Percentiles rank a stretch among this genome's conserved stretches.
Conservation (phyloP, 2,888 invertebrate genomes). For the Alviniconcha strummeri region DNA sequence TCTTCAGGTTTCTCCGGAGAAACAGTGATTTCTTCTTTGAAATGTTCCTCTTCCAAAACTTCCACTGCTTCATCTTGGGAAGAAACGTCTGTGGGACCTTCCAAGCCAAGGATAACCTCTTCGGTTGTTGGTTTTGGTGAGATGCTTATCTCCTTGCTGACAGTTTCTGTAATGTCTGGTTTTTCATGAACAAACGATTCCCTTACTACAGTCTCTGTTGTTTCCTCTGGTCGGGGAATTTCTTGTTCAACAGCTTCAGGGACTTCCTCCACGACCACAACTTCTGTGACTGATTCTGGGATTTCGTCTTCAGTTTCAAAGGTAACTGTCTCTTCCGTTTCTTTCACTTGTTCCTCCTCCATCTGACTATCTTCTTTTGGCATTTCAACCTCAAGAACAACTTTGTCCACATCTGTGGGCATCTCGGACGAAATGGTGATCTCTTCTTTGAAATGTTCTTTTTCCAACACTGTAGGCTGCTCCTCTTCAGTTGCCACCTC, state of each 20-base stretch:
- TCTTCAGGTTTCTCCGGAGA: constrained; percentile 14
- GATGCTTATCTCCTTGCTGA: constrained; percentile 31
- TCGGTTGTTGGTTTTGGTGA: background rate
- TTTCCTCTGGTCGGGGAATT: too few species aligned
- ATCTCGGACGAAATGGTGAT: too few species aligned
- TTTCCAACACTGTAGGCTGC: constrained; percentile 5
- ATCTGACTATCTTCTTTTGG: too few species aligned
- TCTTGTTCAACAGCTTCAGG: too few species aligned
- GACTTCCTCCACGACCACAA: too few species aligned
- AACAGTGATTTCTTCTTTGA: constrained; percentile 32
- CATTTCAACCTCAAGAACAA: too few species aligned
- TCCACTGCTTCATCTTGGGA: constrained; percentile 31
- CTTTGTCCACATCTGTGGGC: too few species aligned
- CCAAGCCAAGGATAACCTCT: too few species aligned
- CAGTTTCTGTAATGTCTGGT: constrained; percentile 19
- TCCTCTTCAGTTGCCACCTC: constrained; percentile 15
- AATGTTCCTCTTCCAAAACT: background rate
- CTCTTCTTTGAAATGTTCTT: background rate
- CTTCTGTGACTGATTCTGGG: too few species aligned
- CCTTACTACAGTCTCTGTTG: too few species aligned
- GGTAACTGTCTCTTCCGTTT: constrained; percentile 14
- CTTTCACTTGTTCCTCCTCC: too few species aligned
- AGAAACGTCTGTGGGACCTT: background rate
- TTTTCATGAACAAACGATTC: too few species aligned
- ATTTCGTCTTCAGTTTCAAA: constrained; percentile 6